Conservation (phyloP, 2,888 invertebrate species). For the Axea sp. region DNA sequence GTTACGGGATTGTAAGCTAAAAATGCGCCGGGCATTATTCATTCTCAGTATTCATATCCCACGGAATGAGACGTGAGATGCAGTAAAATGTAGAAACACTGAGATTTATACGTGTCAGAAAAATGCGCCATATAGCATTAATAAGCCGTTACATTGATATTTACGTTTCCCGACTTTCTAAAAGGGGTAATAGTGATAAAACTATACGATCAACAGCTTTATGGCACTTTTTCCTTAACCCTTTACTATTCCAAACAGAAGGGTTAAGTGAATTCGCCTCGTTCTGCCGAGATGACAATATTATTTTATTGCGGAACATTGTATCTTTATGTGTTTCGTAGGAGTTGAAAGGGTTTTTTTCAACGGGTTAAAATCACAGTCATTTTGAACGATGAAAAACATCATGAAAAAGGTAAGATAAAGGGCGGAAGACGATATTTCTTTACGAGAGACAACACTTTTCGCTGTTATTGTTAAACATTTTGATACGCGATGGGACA, state of each 20-base stretch:
- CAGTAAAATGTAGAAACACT: constrained; percentile 53
- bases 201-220: constrained; percentile 74
- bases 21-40: constrained; percentile 47
- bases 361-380: constrained; percentile 64
- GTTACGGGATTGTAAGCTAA: constrained; percentile 40
- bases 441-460: constrained; percentile 4
- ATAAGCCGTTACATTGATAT: constrained; percentile 62
- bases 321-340: constrained; percentile 61
- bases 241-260: constrained; percentile 66
- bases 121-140: constrained; percentile 52
- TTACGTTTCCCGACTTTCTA: constrained; percentile 54
- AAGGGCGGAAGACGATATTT: constrained; percentile 38
- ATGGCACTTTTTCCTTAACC: constrained; percentile 71
- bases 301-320: constrained; percentile 74
- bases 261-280: constrained; percentile 66
- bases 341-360: constrained; percentile 62
- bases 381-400: constrained; percentile 15
- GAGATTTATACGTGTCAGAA: constrained; percentile 56
- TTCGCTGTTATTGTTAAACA: constrained; percentile 21
- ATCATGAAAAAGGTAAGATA: constrained; percentile 38
- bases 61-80: constrained; percentile 50
- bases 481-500: constrained; percentile 13
- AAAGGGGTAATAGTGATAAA: constrained; percentile 70
- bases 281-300: constrained; percentile 72
- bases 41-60: constrained; percentile 54